These are phyloP conservation scores for Lethenteron camtschaticum DNA, from an alignment of 2,113 vertebrate genomes.

Conservation along the genomic window DNA sequence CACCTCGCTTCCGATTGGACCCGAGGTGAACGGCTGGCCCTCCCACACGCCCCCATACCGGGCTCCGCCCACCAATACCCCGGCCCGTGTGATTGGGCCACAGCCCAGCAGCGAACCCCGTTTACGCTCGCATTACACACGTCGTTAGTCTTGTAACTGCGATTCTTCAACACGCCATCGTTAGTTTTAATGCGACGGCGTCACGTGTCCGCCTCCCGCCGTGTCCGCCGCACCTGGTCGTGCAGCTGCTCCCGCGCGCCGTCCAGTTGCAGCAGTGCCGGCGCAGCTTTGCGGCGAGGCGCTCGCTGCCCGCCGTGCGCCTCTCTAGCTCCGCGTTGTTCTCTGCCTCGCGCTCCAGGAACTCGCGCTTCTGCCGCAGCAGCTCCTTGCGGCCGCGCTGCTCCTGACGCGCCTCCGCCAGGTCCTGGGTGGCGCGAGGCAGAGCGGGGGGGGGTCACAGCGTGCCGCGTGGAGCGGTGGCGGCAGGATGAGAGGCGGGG, in stretches of 20 bases:
- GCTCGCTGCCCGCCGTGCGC: conserved; percentile 30
- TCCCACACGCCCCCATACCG: no score
- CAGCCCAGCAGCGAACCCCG: no score
- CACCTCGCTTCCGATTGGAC: no score
- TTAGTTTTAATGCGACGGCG: no score
- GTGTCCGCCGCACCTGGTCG: conserved; percentile 28
- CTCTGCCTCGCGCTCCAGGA: conserved; percentile 39
- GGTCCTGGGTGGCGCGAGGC: conserved; percentile 21
- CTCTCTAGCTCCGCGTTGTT: conserved; percentile 63
- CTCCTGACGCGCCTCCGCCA: conserved; percentile 37
- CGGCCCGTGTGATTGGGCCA: no score
- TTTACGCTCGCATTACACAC: not conserved
- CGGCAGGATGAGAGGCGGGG: no score
- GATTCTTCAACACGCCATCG: not conserved
- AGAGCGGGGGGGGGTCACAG: no score
- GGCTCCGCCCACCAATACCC: no score
- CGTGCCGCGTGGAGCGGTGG: no score
- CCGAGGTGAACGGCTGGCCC: no score
- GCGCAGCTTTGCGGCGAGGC: conserved; percentile 26
- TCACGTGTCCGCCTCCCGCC: no score
- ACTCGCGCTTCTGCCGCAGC: conserved; percentile 37
- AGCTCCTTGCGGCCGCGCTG: conserved; percentile 31
- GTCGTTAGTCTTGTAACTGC: not conserved
- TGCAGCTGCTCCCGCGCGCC: conserved; percentile 25
- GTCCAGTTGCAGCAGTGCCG: conserved; percentile 37